phyloP scores from a whole-genome alignment of 2,113 vertebrate species.

The Tiliqua scincoides region DNA sequence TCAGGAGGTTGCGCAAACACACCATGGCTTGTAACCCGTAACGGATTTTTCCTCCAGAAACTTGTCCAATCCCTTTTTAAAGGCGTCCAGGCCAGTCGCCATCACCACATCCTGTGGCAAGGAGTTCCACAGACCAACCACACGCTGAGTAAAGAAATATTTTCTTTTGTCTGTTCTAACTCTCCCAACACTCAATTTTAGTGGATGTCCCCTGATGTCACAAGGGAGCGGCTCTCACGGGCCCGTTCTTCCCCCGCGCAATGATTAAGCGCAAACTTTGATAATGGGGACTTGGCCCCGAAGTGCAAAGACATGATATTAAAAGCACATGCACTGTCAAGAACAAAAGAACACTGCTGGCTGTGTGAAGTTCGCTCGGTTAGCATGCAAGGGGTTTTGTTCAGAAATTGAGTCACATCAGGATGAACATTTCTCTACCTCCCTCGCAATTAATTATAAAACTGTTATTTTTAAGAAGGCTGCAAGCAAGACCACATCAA shows the following conservation, averaged over 20 bases:
- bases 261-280: background rate
- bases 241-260: background rate
- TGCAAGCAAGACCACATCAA: background rate
- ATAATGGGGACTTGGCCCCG: background rate
- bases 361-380: background rate
- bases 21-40: no score
- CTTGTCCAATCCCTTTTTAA: no score
- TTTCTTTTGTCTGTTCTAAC: no score
- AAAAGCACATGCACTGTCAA: no score
- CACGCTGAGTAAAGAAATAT: no score
- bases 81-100: no score
- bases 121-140: no score
- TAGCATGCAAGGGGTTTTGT: background rate
- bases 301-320: background rate
- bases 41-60: no score
- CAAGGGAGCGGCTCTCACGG: background rate
- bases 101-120: no score
- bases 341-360: slow-evolving; percentile 7
- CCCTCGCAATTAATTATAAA: slow-evolving; percentile 2
- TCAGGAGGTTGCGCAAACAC: no score
- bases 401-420: background rate
- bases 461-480: background rate
- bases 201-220: no score
- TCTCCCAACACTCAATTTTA: no score
- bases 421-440: background rate